A percentile compares a stretch with the other conserved stretches of the same genome.
These are phyloP conservation scores for Rhynchotus rufescens DNA, from an alignment of 2,797 vertebrate genomes.

Conservation along the genomic window DNA sequence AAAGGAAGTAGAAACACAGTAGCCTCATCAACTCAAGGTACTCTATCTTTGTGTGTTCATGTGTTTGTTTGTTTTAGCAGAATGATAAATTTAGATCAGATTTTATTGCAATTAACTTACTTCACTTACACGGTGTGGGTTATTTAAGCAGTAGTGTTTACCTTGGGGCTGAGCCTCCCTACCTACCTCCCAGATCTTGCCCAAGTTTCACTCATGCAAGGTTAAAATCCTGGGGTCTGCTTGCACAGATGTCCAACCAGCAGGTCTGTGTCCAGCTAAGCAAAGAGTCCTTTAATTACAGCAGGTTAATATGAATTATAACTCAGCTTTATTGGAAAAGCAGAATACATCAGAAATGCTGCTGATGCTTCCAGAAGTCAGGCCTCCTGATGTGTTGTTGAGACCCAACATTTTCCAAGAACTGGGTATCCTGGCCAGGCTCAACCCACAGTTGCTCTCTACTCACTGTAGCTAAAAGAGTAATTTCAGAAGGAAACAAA, in stretches of 20 bases:
- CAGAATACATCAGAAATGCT: neutral
- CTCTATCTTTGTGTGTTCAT: neutral
- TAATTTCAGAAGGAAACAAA: neutral
- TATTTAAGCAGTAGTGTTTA: neutral
- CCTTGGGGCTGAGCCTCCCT: neutral
- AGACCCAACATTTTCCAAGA: neutral
- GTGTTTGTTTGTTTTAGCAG: neutral
- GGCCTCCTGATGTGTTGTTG: neutral
- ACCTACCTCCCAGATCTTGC: neutral
- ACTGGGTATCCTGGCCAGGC: neutral
- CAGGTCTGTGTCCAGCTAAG: neutral
- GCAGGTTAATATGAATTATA: neutral
- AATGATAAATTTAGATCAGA: neutral
- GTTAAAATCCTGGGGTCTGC: neutral
- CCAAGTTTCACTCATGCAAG: neutral
- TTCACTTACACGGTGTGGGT: neutral
- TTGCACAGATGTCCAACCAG: conserved; percentile 42
- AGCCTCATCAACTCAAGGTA: conserved; percentile 33
- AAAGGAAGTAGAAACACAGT: neutral
- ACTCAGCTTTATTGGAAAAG: neutral
- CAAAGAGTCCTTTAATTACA: neutral
- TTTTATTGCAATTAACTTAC: neutral
- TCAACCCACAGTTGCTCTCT: neutral
- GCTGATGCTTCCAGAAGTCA: conserved; percentile 22
- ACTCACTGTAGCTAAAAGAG: neutral